Percentiles rank a stretch among this genome's conserved stretches.
Evolutionary conservation across 2,888 invertebrate genomes (phyloP).

Genomic region (Tenthredo mesomela): DNA sequence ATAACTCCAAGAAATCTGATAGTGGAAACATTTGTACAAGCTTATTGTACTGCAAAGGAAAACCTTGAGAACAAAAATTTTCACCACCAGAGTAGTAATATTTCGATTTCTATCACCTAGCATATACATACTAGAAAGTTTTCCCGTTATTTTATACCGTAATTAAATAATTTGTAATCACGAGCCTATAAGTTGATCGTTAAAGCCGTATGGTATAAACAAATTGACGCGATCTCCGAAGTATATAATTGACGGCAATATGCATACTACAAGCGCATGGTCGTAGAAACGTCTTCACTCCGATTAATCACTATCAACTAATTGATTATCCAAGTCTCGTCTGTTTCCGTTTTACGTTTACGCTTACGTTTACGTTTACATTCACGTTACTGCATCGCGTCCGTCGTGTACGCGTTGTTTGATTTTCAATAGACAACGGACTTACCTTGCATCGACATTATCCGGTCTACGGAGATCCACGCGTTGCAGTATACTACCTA

Average conservation of each 20-base stretch:
- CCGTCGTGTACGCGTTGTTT: background rate
- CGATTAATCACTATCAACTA: conserved; percentile 3
- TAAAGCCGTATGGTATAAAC: background rate
- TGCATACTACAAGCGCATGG: background rate
- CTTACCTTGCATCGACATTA: background rate
- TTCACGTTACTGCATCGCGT: conserved; percentile 5
- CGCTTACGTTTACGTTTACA: conserved; percentile 17
- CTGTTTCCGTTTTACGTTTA: conserved; percentile 13
- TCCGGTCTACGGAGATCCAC: conserved; percentile 18
- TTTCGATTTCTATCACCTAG: background rate
- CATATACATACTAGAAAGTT: conserved; percentile 38
- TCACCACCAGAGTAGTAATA: background rate
- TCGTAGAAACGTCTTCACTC: conserved; percentile 10
- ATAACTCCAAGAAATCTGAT: conserved; percentile 26
- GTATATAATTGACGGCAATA: conserved; percentile 10
- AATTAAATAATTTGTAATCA: background rate
- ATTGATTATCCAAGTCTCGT: conserved; percentile 35
- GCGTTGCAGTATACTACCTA: background rate
- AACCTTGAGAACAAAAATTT: background rate
- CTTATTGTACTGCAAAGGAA: background rate
- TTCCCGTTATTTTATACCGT: background rate
- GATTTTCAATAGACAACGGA: conserved; percentile 30
- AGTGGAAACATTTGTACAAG: background rate
- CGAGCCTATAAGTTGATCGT: background rate
- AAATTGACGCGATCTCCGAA: background rate